Evolutionary conservation across 2,888 invertebrate genomes (phyloP).

Genomic region (Stenodera caucasica): DNA sequence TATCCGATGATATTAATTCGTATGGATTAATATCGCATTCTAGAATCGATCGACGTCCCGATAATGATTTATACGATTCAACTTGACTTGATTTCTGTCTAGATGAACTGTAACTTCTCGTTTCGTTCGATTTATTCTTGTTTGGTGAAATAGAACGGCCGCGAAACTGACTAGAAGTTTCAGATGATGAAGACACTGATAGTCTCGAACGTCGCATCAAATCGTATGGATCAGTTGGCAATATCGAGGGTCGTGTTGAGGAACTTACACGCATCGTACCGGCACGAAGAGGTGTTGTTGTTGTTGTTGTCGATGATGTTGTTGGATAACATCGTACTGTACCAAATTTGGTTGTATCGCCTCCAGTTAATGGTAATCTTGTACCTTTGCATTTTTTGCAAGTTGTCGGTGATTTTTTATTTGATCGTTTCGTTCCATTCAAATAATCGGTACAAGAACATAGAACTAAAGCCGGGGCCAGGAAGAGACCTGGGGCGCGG

Average conservation of each 20-base stretch:
- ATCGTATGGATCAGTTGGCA: conserved; percentile 79
- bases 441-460: conserved; percentile 82
- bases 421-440: conserved; percentile 72
- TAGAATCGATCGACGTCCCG: conserved; percentile 69
- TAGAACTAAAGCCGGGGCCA: conserved; percentile 70
- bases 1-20: conserved; percentile 67
- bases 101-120: conserved; percentile 35
- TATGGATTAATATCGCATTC: conserved; percentile 86
- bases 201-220: conserved; percentile 78
- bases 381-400: conserved; percentile 86
- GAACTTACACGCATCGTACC: conserved; percentile 68
- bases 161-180: conserved; percentile 46
- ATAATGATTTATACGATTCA: conserved; percentile 38
- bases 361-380: conserved; percentile 67
- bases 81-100: conserved; percentile 25
- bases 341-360: conserved; percentile 60
- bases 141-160: conserved; percentile 57
- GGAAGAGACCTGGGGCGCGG: conserved; percentile 54
- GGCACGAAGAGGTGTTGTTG: conserved; percentile 56
- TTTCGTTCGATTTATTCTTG: conserved; percentile 32
- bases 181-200: conserved; percentile 60
- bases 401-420: conserved; percentile 72
- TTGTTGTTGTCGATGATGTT: conserved; percentile 35
- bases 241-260: conserved; percentile 64
- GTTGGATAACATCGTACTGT: conserved; percentile 60